Evolutionary conservation across 2,113 vertebrate species (phyloP), one percentile per base, ranked within the genome.

Genomic region (Pedionomus torquatus): DNA sequence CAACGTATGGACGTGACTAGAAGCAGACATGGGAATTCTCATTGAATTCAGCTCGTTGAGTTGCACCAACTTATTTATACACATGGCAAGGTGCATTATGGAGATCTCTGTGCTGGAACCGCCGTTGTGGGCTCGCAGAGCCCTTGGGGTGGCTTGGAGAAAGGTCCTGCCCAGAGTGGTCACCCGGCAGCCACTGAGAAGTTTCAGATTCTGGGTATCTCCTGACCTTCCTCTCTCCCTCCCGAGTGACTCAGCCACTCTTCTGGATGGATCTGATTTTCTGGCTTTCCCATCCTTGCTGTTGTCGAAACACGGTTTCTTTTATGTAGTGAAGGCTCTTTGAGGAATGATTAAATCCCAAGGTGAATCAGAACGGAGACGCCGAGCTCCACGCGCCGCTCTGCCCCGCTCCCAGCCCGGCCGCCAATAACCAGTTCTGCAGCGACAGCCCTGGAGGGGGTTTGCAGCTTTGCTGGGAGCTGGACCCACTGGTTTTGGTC

Each of bases 331-430:
- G 83, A 91, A 91, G 72, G 57, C 5, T n/a, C 31, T 76, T 89
- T 89, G 49, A 41, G 66, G 84, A 84, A 79, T 71, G 65, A 87
- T 94, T 96, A 76, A 87, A 84, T 87, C 74, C 25, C 83, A 46
- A 21, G 14, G 10, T 91, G 77, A 91, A 72, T 96, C 89, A 69
- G 43, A 58, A 52, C 80, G 33, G 87, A 43, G 91, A 35, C 30
- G 69, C 93, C 79, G 87, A 94, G 87, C 44, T 91, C 1, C 20
- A 41, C 33, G 25, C 20, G 10, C 5, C 11, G 81, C 44, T 89
- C 33, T 51, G 81, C 60, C 19, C 41, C 25, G 75, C 77, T 75
- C 0, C 37, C 9, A 55, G 65, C 60, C 48, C 33, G 65, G 55
- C 75, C 48, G 44, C 75, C 87, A 93, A 30, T 55, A 87, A 20